Evolutionary conservation across 2,797 vertebrate species (phyloP), one percentile per base, ranked within the genome.

Genomic region (Pangasius sanitwongsei): DNA sequence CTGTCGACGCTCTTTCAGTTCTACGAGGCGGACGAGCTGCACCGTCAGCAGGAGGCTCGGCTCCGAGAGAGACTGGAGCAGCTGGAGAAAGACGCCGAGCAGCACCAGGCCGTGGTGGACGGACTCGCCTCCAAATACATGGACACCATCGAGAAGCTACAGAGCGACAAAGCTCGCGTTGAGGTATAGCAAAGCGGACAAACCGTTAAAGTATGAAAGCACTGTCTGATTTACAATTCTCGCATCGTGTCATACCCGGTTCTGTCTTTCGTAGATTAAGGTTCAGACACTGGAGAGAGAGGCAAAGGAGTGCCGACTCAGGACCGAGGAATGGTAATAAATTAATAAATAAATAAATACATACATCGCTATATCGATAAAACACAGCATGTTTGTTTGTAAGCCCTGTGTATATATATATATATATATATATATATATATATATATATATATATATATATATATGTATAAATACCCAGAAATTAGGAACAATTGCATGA

Each of bases 241-340:
- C 57, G 2, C 28, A 15, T 55, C 6, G 3, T 53, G 75, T 53
- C 13, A 8, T 8, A 31, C 9, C 20, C 28, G 67, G 83, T 41
- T 89, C 23, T 57, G 44, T 65, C 3, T 70, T 18, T n/a, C 82
- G 41, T 70, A 99, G 98, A 95, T 99, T 89, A 99, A 98, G 95
- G 95, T 96, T 92, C 98, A 99, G 94, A 96, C 96, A 65, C 94
- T 99, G 94, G 98, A 99, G 93, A 97, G 97, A 92, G 99, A 99
- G 94, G 95, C 97, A 72, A 98, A 98, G 94, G 98, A 99, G 70
- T 99, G 98, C 94, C 96, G 98, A 91, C 94, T 98, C 92, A 96
- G 97, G 93, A 97, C 98, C 6, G 98, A 99, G 91, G 98, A 99
- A 93, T 99, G 99, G 99, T 99, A 95, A 88, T 92, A 44, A 44